Conservation (phyloP, 2,113 vertebrate species). For the Pitta sordida region DNA sequence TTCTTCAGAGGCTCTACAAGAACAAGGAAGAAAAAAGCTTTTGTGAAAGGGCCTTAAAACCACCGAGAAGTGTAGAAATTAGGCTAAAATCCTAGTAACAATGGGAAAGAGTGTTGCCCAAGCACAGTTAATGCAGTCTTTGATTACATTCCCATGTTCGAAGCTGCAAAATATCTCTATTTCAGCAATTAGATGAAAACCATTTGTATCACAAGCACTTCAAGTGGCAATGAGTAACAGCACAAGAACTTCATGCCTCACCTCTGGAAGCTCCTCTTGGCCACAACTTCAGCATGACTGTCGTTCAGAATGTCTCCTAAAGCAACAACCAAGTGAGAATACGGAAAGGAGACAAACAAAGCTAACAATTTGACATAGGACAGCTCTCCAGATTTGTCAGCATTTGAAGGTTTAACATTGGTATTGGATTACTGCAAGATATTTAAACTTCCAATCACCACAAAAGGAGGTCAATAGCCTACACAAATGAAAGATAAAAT, state of each 20-base stretch:
- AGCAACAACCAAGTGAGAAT: conserved; percentile 27
- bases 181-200: background rate
- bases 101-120: background rate
- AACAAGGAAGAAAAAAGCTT: background rate
- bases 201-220: background rate
- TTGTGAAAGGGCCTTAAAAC: background rate
- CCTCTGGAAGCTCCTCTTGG: conserved; percentile 90
- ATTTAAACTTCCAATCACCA: background rate
- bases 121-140: background rate
- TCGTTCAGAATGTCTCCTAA: conserved; percentile 92
- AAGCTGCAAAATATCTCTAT: background rate
- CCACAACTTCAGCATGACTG: conserved; percentile 94
- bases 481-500: background rate
- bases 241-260: conserved; percentile 23
- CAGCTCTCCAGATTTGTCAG: background rate
- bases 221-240: background rate
- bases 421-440: background rate
- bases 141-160: background rate
- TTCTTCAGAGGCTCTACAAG: background rate
- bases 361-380: background rate
- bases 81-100: background rate
- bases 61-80: background rate
- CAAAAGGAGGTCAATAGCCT: background rate
- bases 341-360: background rate
- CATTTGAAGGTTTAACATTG: background rate